Base-by-base conservation (phyloP, 2,888 invertebrate species). In the Dilophus febrilis region DNA sequence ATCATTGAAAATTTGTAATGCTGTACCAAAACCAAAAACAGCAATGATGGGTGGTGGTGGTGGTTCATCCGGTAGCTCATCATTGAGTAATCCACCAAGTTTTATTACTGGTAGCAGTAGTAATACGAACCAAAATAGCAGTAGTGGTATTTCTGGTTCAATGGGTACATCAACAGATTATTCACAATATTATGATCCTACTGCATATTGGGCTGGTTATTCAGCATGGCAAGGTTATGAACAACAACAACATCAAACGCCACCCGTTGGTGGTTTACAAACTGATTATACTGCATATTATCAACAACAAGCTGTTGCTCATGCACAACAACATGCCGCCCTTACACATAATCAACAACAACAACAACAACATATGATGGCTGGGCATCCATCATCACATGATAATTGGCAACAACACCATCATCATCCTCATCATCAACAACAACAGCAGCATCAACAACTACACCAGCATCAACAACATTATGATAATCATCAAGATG, bases 1-100 rank as follows among this genome's bases (percentile, higher is more conserved):
- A 55, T 79, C 88, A 1, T 66, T 94, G 34, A 86, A 90, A 64
- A 91, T 92, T 47, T 90, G 90, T 54, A 83, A 86, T 47, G 92
- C 92, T 3, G 87, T 90, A 3, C 91, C 91, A 2, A 83, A 86
- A 53, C 82, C 83, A 1, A 80, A 80, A 56, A 66, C 74, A 5
- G 63, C 68, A 28, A 51, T 62, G 2, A 56, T 61, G 16, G 52
- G 60, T 13, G 50, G 55, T 30, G 56, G 64, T 1, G 55, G 64
- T 3, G 62, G 62, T 32, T 51, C 64, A 13, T 51, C 61, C 1
- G 49, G 54, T 3, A 47, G 56, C 10, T 48, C 60, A 22, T 43
- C 53, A 16, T 52, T 56, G 3, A 56, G 56, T 13, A 8, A 6
- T 4, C n/a, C 22, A 4, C n/a, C 34, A 7, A 35, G 13, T 16